Base-by-base conservation (phyloP, 1,140 invertebrate species). In the Melanaphis sacchari region DNA sequence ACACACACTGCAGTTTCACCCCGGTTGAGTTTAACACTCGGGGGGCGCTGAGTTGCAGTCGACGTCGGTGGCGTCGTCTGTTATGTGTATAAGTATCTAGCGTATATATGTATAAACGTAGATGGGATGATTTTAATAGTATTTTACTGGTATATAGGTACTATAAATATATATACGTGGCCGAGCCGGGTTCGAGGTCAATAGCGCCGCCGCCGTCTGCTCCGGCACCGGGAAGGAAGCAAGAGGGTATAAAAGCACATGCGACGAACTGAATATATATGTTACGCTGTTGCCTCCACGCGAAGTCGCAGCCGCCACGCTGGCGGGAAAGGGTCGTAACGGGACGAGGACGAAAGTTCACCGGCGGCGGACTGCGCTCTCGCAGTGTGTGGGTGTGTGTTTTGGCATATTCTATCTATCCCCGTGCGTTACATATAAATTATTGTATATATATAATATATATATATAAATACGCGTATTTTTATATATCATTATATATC, bases 141-240 rank as follows among this genome's bases (percentile, higher is more conserved):
- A 31, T 31, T 31, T 31, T 31, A 15, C 26, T n/a, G 15, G 15
- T 31, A 9, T 85, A n/a, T n/a, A n/a, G n/a, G n/a, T n/a, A n/a
- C n/a, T n/a, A n/a, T n/a, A n/a, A n/a, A n/a, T n/a, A 85, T 85
- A 85, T 26, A 43, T 87, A 22, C 36, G 46, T 38, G 88, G 11
- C 26, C 40, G 38, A 41, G 36, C 82, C 85, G 41, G 85, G 88
- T 90, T 90, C 88, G 88, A 90, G 88, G 88, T 90, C 88, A 90
- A 59, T 54, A 54, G 38, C 88, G 88, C 26, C 52, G 88, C 26
- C 88, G 88, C 49, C 18, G 88, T 59, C 52, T 54, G 36, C 52
- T 36, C 21, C 43, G 88, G 7, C 52, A 21, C 15, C 88, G 49
- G 22, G 46, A 5, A 4, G 22, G 38, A 8, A 11, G 38, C 38